These are phyloP conservation scores for Irena cyanogastra DNA, from an alignment of 2,113 vertebrate species.

Conservation along the genomic window DNA sequence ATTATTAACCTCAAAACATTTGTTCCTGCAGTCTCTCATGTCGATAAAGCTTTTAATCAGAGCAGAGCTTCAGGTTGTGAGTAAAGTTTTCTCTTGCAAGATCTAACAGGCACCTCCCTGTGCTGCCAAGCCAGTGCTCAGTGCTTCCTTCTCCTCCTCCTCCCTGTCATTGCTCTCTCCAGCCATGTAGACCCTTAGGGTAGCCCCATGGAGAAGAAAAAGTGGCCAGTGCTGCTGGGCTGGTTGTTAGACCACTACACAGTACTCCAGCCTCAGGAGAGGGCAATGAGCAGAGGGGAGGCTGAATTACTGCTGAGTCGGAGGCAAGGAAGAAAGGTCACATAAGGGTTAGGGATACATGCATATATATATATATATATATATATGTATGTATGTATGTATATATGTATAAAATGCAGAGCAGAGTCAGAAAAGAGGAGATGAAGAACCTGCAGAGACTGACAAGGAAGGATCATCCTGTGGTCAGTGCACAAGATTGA, in stretches of 20 bases:
- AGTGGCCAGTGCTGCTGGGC: background rate
- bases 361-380: too few species aligned
- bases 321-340: background rate
- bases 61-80: background rate
- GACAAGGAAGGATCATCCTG: background rate
- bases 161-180: background rate
- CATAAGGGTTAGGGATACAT: background rate
- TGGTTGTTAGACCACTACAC: background rate
- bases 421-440: background rate
- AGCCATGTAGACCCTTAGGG: background rate
- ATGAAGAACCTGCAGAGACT: background rate
- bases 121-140: background rate
- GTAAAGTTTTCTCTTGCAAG: background rate
- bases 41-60: background rate
- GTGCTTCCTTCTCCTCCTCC: background rate
- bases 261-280: background rate
- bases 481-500: background rate
- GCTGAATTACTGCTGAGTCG: background rate
- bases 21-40: background rate
- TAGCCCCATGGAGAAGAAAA: background rate
- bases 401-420: background rate
- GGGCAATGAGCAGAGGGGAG: background rate
- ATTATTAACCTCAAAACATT: background rate
- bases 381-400: rapidly evolving
- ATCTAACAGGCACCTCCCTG: background rate